phyloP scores from a whole-genome alignment of 2,113 vertebrate genomes.

The Microtus richardsoni region DNA sequence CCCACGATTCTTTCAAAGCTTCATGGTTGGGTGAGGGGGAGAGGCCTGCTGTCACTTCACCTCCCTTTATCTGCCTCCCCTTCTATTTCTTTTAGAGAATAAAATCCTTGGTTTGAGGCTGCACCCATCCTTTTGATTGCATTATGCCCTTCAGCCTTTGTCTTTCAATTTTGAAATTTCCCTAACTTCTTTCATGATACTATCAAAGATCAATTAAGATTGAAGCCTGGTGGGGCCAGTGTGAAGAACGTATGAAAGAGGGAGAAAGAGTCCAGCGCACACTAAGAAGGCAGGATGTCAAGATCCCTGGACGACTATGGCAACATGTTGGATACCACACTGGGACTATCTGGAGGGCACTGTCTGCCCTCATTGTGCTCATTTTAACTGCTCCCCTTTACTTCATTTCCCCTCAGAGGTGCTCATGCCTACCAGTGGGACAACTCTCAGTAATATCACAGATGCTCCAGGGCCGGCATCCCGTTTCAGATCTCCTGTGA shows the following conservation, averaged over 20 bases:
- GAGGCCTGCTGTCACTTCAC: neutral
- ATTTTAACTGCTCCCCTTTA: accelerated
- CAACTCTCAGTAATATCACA: neutral
- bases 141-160: neutral
- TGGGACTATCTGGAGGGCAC: neutral
- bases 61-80: neutral
- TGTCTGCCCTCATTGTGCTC: neutral
- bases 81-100: neutral
- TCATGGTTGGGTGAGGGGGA: neutral
- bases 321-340: neutral
- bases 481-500: neutral
- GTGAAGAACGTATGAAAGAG: neutral
- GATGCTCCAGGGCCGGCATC: neutral
- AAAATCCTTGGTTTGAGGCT: neutral
- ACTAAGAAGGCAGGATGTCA: neutral
- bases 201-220: neutral
- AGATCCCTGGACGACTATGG: neutral
- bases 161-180: constrained; percentile 55
- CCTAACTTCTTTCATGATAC: neutral
- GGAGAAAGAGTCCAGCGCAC: neutral
- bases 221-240: accelerated
- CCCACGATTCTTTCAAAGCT: neutral
- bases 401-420: neutral
- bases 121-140: neutral
- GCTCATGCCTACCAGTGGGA: accelerated